Evolutionary conservation across 2,113 vertebrate genomes (phyloP), one percentile per base, ranked within the genome.

Genomic region (Sterna hirundo): DNA sequence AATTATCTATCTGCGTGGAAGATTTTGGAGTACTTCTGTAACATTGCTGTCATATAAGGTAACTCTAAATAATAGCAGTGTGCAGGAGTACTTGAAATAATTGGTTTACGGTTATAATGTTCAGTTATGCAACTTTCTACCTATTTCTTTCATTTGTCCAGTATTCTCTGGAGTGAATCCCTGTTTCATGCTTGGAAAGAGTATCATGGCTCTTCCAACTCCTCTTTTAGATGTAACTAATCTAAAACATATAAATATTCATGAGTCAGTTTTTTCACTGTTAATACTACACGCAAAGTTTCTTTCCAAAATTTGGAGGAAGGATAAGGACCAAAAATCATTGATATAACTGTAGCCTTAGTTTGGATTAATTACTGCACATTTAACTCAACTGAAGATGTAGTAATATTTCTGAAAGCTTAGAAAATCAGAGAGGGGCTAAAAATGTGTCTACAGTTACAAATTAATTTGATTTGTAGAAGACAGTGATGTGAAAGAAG

Each of bases 21-120:
- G 57, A 75, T 92, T 95, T 92, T 81, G 88, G 74, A 97, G 79
- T 55, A 94, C 26, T 62, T 96, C 68, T 62, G 23, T 91, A 87
- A 90, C 61, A 69, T 2, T 92, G 40, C 76, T 91, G 47, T 79
- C 86, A 91, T 61, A 36, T 83, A 49, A 96, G 55, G 78, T 68
- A 95, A 93, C 55, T 77, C 42, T 32, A 93, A 92, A 88, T 13
- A 95, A 69, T 17, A 83, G 51, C 9, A 47, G 11, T 72, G 51
- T 68, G 18, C 12, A 90, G 27, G 68, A 76, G 34, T 38, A 88
- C 46, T 94, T 83, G 15, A 91, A 93, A 91, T 79, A 83, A 94
- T 71, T 89, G 23, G 19, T 44, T 87, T 58, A 42, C 20, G 60
- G 52, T 88, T 95, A 87, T 32, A 72, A 82, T 76, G 95, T 92